phyloP scores from a whole-genome alignment of 2,113 vertebrate genomes.

The Amazona guildingii region DNA sequence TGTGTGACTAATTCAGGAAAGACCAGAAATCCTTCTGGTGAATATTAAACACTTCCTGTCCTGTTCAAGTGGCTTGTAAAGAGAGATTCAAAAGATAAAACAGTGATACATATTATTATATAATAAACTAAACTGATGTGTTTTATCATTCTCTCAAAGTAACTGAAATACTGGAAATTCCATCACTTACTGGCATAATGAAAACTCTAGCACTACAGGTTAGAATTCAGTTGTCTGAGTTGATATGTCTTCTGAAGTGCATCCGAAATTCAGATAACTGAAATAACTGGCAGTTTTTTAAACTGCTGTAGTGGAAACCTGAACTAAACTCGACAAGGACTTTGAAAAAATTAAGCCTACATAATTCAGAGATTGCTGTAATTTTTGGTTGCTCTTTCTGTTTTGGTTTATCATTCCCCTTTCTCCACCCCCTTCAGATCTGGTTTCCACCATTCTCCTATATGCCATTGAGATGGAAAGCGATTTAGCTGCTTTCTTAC shows the following conservation, averaged over 20 bases:
- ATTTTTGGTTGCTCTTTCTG: not conserved
- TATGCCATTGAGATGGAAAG: not conserved
- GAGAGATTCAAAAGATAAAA: not conserved
- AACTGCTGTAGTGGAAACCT: conserved; percentile 58
- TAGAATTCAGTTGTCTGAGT: not conserved
- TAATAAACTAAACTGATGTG: not conserved
- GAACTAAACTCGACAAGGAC: conserved; percentile 55
- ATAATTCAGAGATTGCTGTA: conserved; percentile 1
- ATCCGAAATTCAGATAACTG: not conserved
- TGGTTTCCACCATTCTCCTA: conserved; percentile 33
- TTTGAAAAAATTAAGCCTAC: conserved; percentile 30
- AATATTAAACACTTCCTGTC: conserved; percentile 45
- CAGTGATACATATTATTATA: not conserved
- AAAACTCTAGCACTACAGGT: not conserved
- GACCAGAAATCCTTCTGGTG: conserved; percentile 51
- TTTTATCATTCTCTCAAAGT: not conserved
- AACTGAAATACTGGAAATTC: not conserved
- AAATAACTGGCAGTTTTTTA: conserved; percentile 29
- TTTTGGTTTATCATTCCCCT: not conserved
- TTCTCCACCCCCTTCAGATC: not conserved
- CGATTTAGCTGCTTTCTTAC: conserved; percentile 7
- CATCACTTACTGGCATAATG: not conserved
- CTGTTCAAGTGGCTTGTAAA: not conserved
- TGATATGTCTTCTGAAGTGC: not conserved
- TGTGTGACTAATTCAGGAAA: conserved; percentile 43